phyloP scores from a whole-genome alignment of 2,797 vertebrate species.

The Alectoris magna region DNA sequence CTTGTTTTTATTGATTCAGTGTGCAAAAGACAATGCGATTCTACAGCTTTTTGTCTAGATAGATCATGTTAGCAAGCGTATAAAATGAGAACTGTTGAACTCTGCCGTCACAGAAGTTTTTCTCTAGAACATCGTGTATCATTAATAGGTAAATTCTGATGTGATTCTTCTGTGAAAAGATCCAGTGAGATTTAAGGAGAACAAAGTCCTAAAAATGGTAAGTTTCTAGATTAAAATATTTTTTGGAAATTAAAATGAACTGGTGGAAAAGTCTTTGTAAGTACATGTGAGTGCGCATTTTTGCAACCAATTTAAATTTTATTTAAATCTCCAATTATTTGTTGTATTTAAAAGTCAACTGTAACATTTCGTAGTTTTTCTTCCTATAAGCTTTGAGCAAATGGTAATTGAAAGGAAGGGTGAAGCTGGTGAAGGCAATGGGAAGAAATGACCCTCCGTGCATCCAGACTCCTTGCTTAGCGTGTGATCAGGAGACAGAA shows the following conservation, averaged over 20 bases:
- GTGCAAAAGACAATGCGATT: not conserved
- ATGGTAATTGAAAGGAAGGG: not conserved
- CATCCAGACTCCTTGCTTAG: not conserved
- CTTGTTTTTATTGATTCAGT: conserved; percentile 24
- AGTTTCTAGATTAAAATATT: not conserved
- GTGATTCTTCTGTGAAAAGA: not conserved
- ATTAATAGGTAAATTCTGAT: not conserved
- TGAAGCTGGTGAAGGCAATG: not conserved
- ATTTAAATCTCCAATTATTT: not conserved
- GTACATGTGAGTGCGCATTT: not conserved
- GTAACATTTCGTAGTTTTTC: not conserved
- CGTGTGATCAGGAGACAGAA: not conserved
- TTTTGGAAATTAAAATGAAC: not conserved
- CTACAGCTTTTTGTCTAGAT: not conserved
- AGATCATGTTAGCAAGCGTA: not conserved
- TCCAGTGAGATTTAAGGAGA: not conserved
- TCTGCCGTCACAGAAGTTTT: not conserved
- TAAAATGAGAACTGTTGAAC: not conserved
- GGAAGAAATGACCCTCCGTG: not conserved
- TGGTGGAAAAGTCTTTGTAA: not conserved
- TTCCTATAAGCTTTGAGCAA: not conserved
- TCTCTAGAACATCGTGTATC: not conserved
- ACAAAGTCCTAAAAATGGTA: not conserved
- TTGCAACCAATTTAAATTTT: fast-evolving
- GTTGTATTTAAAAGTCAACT: not conserved